Percentiles rank a stretch among this genome's conserved stretches.
phyloP scores from a whole-genome alignment of 2,888 invertebrate genomes.

The Chydorus sphaericus region DNA sequence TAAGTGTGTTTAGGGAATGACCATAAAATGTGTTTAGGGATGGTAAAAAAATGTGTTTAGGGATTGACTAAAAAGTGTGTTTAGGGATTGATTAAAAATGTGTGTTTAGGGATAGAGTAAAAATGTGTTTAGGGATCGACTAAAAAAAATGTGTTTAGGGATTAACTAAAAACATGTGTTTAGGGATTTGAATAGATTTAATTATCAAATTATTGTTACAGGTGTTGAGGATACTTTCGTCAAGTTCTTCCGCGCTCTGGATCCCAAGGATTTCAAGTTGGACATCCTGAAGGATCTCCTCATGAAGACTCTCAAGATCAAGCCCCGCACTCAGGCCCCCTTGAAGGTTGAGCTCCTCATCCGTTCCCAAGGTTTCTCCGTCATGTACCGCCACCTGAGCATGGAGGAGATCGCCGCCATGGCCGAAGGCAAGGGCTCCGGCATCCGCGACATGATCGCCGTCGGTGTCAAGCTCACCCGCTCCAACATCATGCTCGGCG shows the following conservation, averaged over 20 bases:
- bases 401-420: constrained; percentile 7
- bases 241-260: constrained; percentile 12
- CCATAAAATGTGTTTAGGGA: too few species aligned
- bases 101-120: too few species aligned
- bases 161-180: too few species aligned
- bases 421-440: constrained; percentile 11
- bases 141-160: too few species aligned
- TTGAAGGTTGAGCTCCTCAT: constrained; percentile 14
- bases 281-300: constrained; percentile 13
- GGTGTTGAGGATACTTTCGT: constrained; percentile 15
- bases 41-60: too few species aligned
- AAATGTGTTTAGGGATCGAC: too few species aligned
- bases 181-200: too few species aligned
- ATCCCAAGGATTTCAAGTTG: constrained; percentile 16
- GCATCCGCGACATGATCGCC: constrained; percentile 3
- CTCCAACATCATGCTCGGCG: constrained; percentile 11
- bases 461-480: constrained; percentile 10
- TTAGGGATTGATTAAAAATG: too few species aligned
- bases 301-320: constrained; percentile 6
- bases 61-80: too few species aligned
- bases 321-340: constrained; percentile 12
- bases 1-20: too few species aligned
- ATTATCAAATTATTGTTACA: too few species aligned
- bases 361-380: constrained; percentile 11
- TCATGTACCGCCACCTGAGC: constrained; percentile 15